Evolutionary conservation across 1,140 invertebrate genomes (phyloP).

Genomic region (Portunus trituberculatus): DNA sequence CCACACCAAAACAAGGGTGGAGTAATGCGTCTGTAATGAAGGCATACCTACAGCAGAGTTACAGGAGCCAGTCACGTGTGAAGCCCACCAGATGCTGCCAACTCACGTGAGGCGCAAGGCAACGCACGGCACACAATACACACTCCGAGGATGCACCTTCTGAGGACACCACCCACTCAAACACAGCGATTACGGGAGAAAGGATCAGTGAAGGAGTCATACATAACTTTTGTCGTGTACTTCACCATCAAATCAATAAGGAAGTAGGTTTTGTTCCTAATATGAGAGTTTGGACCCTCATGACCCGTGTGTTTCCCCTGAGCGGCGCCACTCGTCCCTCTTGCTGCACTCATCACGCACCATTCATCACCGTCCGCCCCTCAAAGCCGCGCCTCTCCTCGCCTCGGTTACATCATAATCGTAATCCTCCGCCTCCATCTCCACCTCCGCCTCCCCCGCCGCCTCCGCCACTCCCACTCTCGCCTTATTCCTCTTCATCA

Average conservation of each 20-base stretch:
- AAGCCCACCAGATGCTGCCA: neutral
- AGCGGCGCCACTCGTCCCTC: neutral
- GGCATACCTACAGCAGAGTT: neutral
- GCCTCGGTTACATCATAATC: neutral
- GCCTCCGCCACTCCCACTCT: neutral
- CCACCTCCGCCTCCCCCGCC: neutral
- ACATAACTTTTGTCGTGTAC: neutral
- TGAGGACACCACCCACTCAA: neutral
- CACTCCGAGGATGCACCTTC: neutral
- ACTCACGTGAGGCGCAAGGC: neutral
- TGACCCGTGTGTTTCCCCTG: neutral
- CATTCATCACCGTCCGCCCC: neutral
- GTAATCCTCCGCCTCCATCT: neutral
- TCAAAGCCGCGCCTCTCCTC: neutral
- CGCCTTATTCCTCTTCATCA: neutral
- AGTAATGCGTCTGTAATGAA: conserved; percentile 10
- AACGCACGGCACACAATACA: neutral
- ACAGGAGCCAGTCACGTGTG: neutral
- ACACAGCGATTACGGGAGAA: neutral
- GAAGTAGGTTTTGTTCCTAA: no score
- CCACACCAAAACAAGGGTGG: neutral
- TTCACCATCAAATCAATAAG: neutral
- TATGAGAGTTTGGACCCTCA: no score
- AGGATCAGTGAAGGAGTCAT: neutral
- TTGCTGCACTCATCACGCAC: neutral